phyloP scores from a whole-genome alignment of 2,113 vertebrate species.

The Mobula hypostoma region DNA sequence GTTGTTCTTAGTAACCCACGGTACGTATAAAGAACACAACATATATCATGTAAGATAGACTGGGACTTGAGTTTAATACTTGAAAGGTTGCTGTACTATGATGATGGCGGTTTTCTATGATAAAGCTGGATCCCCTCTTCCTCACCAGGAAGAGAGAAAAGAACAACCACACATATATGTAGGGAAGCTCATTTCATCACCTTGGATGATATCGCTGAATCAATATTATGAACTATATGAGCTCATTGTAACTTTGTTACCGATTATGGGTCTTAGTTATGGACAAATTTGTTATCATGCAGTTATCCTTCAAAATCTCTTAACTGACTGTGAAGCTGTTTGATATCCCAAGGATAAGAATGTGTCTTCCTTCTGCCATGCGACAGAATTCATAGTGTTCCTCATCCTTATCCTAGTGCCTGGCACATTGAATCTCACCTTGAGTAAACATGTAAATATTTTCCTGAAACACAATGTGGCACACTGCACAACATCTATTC shows the following conservation, averaged over 20 bases:
- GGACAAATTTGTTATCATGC: too few relatives aligned
- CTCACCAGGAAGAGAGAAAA: neutral
- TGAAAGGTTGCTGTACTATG: neutral
- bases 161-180: neutral
- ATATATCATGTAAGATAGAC: neutral
- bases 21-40: too few relatives aligned
- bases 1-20: too few relatives aligned
- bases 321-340: neutral
- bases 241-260: too few relatives aligned
- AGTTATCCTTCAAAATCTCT: neutral
- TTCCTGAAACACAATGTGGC: neutral
- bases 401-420: neutral
- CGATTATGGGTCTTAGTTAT: too few relatives aligned
- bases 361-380: neutral
- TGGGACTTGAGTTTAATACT: neutral
- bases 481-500: neutral
- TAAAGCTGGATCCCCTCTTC: neutral
- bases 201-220: too few relatives aligned
- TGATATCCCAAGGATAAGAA: neutral
- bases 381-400: neutral
- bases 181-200: too few relatives aligned
- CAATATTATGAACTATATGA: too few relatives aligned
- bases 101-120: too few relatives aligned
- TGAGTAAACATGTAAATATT: slow-evolving; percentile 3
- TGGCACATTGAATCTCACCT: neutral